A percentile compares a stretch with the other conserved stretches of the same genome.
Conservation (phyloP, 2,797 vertebrate genomes). For the Rhinogobio ventralis region DNA sequence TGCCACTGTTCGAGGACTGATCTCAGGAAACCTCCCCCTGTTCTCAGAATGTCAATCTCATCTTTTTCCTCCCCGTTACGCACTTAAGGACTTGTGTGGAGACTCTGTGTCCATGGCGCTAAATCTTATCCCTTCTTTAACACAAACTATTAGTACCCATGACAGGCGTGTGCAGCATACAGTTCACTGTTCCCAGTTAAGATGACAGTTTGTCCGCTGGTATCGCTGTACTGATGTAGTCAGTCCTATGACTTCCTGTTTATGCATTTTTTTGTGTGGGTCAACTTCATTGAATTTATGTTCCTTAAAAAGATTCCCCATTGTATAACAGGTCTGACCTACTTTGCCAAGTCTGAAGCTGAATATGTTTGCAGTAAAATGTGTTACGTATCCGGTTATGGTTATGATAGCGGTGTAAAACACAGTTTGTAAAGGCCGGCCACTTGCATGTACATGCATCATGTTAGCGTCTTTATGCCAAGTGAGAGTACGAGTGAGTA, state of each 20-base stretch:
- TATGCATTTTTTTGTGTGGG: neutral
- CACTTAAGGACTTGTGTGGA: constrained; percentile 1
- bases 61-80: constrained; percentile 17
- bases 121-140: constrained; percentile 11
- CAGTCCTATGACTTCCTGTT: constrained; percentile 18
- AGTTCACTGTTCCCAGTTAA: constrained; percentile 1
- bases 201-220: constrained; percentile 10
- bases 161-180: neutral
- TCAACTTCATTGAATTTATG: constrained; percentile 22
- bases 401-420: constrained; percentile 17
- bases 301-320: constrained; percentile 26
- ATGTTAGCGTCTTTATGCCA: neutral
- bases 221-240: neutral
- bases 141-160: constrained; percentile 7
- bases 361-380: constrained; percentile 4
- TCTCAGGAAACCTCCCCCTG: constrained; percentile 35
- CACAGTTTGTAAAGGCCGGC: constrained; percentile 2
- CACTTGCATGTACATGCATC: constrained; percentile 5
- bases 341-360: constrained; percentile 64
- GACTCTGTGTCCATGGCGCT: constrained; percentile 13
- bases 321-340: constrained; percentile 73
- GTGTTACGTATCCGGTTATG: neutral
- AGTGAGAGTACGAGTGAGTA: neutral
- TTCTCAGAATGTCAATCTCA: constrained; percentile 54
- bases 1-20: constrained; percentile 26